Evolutionary conservation across 2,888 invertebrate species (phyloP), one percentile per base, ranked within the genome.

Genomic region (Tetanocera ferruginea): DNA sequence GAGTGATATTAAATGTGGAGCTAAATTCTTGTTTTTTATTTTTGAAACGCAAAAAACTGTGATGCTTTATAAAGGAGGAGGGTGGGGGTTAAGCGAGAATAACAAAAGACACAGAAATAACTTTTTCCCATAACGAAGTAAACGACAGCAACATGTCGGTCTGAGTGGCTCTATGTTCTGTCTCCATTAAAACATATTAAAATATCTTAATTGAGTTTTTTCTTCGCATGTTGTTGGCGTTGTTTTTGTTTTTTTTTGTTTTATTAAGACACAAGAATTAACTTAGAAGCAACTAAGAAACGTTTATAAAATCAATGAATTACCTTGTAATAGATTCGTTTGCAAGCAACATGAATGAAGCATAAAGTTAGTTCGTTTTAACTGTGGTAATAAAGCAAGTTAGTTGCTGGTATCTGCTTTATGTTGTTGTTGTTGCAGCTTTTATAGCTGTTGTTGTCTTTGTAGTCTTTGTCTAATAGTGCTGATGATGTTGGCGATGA

Each of bases 241-340:
- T 14, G 43, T 43, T 43, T 5, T 43, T 43, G 11, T 43, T 43
- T 11, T 4, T 43, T 11, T 37, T 4, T 8, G 4, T 43, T 43
- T 11, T 43, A 11, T 43, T 43, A 43, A 43, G 43, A 23, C 55
- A 55, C 14, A 60, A 60, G 25, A 60, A 28, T 11, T 23, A 19
- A 28, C 19, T 23, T 55, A 55, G 28, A 28, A 60, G 57, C 2
- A 11, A 28, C 19, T 43, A 67, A 49, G 5, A 17, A 51, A 25
- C 25, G 28, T n/a, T 43, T 17, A 49, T 69, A n/a, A 64, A 60
- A 74, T 52, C 23, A 75, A 75, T 23, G 75, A 23, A 25, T 82
- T 82, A 82, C 82, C 82, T 82, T 81, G 81, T 81, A 82, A 82
- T 82, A 81, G 77, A 81, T 81, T 80, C 73, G 79, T 79, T 76